phyloP scores from a whole-genome alignment of 2,797 vertebrate genomes.

The Channa striata region DNA sequence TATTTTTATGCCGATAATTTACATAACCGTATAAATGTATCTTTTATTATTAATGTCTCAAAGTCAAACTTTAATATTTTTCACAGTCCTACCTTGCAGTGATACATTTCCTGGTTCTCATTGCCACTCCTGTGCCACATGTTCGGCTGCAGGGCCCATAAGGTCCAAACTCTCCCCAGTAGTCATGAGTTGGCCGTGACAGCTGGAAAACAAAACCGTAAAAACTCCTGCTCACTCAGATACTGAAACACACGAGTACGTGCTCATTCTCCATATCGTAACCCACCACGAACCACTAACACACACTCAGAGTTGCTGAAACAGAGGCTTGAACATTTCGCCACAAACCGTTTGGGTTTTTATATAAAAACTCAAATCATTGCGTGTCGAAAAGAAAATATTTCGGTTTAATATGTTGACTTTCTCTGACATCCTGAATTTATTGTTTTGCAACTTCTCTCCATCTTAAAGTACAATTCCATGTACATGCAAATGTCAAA shows the following conservation, averaged over 20 bases:
- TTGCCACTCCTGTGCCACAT: conserved; percentile 90
- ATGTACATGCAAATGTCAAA: not conserved
- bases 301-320: conserved; percentile 47
- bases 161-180: conserved; percentile 89
- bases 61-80: no score
- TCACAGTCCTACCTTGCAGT: conserved; percentile 85
- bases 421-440: conserved; percentile 25
- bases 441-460: not conserved
- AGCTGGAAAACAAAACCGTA: conserved; percentile 52
- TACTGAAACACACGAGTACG: conserved; percentile 30
- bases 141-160: conserved; percentile 91
- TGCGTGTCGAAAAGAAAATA: not conserved
- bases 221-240: not conserved
- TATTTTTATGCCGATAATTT: not conserved
- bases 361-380: conserved; percentile 5
- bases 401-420: not conserved
- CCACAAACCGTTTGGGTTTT: conserved; percentile 49
- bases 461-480: not conserved
- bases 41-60: not conserved
- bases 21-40: not conserved
- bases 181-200: conserved; percentile 71
- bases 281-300: conserved; percentile 35
- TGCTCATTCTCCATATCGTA: conserved; percentile 31
- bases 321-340: conserved; percentile 50
- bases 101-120: conserved; percentile 87